Conservation (phyloP, 2,888 invertebrate species). For the Sphaerophoria rueppellii region DNA sequence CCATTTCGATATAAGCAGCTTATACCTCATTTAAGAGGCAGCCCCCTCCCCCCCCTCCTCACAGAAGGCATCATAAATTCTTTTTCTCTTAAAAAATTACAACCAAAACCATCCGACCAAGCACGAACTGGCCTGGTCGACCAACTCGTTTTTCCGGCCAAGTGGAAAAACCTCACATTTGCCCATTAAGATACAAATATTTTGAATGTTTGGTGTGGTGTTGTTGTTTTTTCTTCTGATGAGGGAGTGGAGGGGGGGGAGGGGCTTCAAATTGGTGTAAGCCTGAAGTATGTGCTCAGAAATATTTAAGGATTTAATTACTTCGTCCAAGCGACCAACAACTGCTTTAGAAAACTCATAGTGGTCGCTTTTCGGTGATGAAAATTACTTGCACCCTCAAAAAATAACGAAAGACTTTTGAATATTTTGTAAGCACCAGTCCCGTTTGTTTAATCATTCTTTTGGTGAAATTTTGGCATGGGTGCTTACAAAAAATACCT, state of each 20-base stretch:
- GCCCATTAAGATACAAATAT: slow-evolving; percentile 63
- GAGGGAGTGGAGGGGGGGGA: too few relatives aligned
- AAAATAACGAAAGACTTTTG: slow-evolving; percentile 47
- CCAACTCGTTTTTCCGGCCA: slow-evolving; percentile 38
- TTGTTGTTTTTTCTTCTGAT: too few relatives aligned
- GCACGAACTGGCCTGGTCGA: background rate
- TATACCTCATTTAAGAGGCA: slow-evolving; percentile 60
- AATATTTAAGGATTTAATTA: slow-evolving; percentile 69
- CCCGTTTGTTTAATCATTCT: slow-evolving; percentile 9
- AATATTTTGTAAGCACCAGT: slow-evolving; percentile 37
- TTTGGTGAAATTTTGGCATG: background rate
- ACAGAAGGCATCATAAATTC: slow-evolving; percentile 30
- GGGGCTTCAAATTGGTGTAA: too few relatives aligned
- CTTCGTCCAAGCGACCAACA: slow-evolving; percentile 27
- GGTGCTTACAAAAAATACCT: slow-evolving; percentile 23
- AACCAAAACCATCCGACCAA: slow-evolving; percentile 25
- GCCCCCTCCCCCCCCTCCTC: background rate
- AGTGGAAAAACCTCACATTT: slow-evolving; percentile 70
- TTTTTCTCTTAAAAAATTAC: slow-evolving; percentile 27
- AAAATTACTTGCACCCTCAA: background rate
- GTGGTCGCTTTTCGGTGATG: background rate
- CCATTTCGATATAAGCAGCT: slow-evolving; percentile 70
- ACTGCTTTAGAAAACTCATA: background rate
- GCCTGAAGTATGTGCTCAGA: slow-evolving; percentile 46
- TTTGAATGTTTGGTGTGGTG: slow-evolving; percentile 43